phyloP scores from a whole-genome alignment of 1,140 invertebrate genomes.

The Zaprionus taronus region DNA sequence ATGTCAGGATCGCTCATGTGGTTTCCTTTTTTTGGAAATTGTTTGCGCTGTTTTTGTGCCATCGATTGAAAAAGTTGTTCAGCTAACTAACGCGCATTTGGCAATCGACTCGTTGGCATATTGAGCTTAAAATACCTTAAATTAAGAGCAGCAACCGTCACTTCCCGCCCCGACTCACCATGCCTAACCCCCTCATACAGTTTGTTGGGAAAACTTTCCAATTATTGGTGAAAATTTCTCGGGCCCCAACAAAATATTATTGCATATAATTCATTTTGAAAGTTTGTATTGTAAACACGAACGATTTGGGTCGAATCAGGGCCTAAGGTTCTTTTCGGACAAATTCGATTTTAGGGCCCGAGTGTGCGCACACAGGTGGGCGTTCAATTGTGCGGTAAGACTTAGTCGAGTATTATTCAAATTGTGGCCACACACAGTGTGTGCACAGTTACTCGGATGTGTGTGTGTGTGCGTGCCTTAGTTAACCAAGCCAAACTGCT shows the following conservation, averaged over 20 bases:
- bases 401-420: slow-evolving; percentile 59
- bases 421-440: slow-evolving; percentile 51
- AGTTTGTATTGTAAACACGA: slow-evolving; percentile 57
- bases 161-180: background rate
- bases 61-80: slow-evolving; percentile 70
- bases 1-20: background rate
- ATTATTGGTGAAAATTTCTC: slow-evolving; percentile 23
- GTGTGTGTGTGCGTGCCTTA: slow-evolving; percentile 33
- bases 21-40: slow-evolving; percentile 44
- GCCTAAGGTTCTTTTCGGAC: slow-evolving; percentile 44
- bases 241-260: slow-evolving; percentile 59
- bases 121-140: slow-evolving; percentile 40
- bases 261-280: slow-evolving; percentile 62
- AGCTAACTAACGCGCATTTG: slow-evolving; percentile 7
- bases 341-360: slow-evolving; percentile 30
- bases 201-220: slow-evolving; percentile 31
- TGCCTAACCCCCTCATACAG: background rate
- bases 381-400: slow-evolving; percentile 19
- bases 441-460: background rate
- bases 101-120: slow-evolving; percentile 9
- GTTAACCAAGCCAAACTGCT: slow-evolving; percentile 24
- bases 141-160: slow-evolving; percentile 45
- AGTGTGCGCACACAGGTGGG: slow-evolving; percentile 36
- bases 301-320: slow-evolving; percentile 40
- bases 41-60: slow-evolving; percentile 57